These are phyloP conservation scores for Drosophila trichaetosa DNA, from an alignment of 2,888 invertebrate species.

Conservation along the genomic window DNA sequence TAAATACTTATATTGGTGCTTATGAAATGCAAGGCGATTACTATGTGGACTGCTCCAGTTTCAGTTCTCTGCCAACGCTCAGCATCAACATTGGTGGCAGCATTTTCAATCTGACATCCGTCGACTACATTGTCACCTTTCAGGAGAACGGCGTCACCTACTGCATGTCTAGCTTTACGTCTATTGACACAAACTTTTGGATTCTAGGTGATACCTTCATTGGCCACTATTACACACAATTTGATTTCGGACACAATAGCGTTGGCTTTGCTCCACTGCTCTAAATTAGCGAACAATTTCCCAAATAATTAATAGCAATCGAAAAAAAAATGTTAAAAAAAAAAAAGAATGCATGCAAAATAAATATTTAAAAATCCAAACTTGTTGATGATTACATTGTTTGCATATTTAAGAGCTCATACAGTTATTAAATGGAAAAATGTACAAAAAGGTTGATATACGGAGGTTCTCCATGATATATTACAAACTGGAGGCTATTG, in stretches of 20 bases:
- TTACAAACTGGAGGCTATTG: background rate
- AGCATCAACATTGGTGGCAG: conserved; percentile 90
- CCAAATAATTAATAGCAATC: background rate
- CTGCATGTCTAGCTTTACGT: conserved; percentile 96
- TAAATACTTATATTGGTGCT: conserved; percentile 92
- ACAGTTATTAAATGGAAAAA: background rate
- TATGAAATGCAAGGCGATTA: conserved; percentile 84
- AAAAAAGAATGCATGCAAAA: background rate
- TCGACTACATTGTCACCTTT: conserved; percentile 89
- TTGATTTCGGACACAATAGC: conserved; percentile 93
- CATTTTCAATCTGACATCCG: conserved; percentile 90
- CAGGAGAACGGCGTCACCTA: conserved; percentile 85
- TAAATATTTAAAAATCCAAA: background rate
- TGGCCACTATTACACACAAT: conserved; percentile 96
- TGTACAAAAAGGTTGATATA: background rate
- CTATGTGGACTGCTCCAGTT: conserved; percentile 90
- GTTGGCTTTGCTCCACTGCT: conserved; percentile 92
- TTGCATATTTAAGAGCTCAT: no score
- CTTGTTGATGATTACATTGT: background rate
- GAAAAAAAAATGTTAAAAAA: background rate
- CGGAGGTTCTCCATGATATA: background rate
- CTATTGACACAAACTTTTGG: conserved; percentile 92
- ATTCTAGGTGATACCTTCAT: conserved; percentile 98
- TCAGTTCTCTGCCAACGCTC: conserved; percentile 91
- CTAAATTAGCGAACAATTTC: conserved; percentile 8